Evolutionary conservation across 2,888 invertebrate genomes (phyloP).

Genomic region (Trichogramma evanescens): DNA sequence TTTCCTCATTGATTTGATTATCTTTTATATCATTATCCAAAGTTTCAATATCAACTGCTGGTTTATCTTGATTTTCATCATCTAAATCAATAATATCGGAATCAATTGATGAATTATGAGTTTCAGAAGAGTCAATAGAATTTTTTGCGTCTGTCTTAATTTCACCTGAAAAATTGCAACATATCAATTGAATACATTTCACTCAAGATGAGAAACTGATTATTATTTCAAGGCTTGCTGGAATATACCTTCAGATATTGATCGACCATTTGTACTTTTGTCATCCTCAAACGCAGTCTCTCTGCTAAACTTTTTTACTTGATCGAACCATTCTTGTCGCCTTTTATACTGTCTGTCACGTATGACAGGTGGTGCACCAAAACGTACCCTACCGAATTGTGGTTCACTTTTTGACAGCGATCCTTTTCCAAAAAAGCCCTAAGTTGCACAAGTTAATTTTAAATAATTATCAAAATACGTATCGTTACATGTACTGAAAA

Average conservation of each 20-base stretch:
- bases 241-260: neutral
- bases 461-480: conserved; percentile 7
- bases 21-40: conserved; percentile 4
- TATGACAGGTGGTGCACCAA: conserved; percentile 50
- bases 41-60: conserved; percentile 19
- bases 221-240: neutral
- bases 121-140: neutral
- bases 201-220: neutral
- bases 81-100: neutral
- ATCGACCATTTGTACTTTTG: conserved; percentile 13
- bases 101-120: neutral
- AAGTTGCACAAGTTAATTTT: neutral
- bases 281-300: conserved; percentile 24
- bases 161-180: neutral
- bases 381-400: conserved; percentile 43
- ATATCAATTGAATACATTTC: neutral
- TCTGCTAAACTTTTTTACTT: conserved; percentile 33
- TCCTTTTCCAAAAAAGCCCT: conserved; percentile 73
- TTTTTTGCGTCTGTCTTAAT: neutral
- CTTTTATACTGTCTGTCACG: conserved; percentile 57
- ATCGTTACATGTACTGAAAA: neutral
- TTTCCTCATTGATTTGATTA: conserved; percentile 12
- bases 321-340: conserved; percentile 54
- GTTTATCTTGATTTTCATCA: conserved; percentile 2
- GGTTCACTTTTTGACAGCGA: conserved; percentile 57